Evolutionary conservation across 2,888 invertebrate genomes (phyloP).

Genomic region (Ophion ellenae): DNA sequence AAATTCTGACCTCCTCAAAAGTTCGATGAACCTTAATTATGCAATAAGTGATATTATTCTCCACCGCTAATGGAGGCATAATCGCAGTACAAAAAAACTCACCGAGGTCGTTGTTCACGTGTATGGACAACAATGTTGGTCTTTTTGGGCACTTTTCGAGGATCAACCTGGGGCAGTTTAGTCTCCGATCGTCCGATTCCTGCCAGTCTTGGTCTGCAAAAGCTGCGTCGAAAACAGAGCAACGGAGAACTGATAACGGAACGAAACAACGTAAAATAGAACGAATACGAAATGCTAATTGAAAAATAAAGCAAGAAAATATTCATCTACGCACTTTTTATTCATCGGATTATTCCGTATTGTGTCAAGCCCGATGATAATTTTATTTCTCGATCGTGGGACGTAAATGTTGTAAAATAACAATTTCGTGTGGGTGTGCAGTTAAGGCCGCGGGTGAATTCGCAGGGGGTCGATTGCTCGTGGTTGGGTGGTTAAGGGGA

Average conservation of each 20-base stretch:
- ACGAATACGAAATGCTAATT: constrained; percentile 12
- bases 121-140: constrained; percentile 68
- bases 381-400: constrained; percentile 13
- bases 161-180: constrained; percentile 81
- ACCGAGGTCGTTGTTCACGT: constrained; percentile 77
- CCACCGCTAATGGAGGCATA: too few relatives aligned
- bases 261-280: constrained; percentile 10
- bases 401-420: constrained; percentile 21
- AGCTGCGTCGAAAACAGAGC: constrained; percentile 64
- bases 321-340: constrained; percentile 45
- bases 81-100: constrained; percentile 27
- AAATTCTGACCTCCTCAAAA: too few relatives aligned
- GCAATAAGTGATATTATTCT: too few relatives aligned
- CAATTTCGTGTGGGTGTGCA: constrained; percentile 20
- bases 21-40: too few relatives aligned
- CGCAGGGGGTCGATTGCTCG: constrained; percentile 51
- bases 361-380: constrained; percentile 42
- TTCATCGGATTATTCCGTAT: constrained; percentile 57
- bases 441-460: constrained; percentile 45
- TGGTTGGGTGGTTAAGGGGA: background rate
- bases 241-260: constrained; percentile 23
- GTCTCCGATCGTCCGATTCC: constrained; percentile 80
- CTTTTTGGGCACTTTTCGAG: constrained; percentile 69
- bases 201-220: constrained; percentile 80
- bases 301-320: constrained; percentile 19